Base-by-base conservation (phyloP, 2,797 vertebrate species). In the Enteromius mattozi region DNA sequence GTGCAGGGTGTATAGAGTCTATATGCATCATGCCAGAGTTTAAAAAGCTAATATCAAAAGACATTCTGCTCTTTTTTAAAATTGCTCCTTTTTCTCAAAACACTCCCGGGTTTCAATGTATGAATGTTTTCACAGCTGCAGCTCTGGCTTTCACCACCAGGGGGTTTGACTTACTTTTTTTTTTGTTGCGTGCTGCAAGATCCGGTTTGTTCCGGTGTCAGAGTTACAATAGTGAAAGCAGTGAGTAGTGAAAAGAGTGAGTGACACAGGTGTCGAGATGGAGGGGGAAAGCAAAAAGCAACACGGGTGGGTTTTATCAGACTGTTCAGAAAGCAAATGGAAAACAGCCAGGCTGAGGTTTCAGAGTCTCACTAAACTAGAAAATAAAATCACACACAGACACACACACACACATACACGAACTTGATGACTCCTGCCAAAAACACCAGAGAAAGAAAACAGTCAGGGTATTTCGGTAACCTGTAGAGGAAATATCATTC, bases 181-280 rank as follows among this genome's bases (percentile, higher is more conserved):
- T 86, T 8, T 2, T 40, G 4, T 3, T 33, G 27, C 3, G 1
- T 63, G 10, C 37, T n/a, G 13, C 81, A 24, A 83, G 86, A 91
- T 91, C 92, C 89, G 85, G 91, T 92, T 92, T 91, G 88, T 88
- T 49, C 90, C 91, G 90, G 69, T 80, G 42, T 69, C 37, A 19
- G 12, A 40, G 19, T 7, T 74, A 33, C 49, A 68, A 77, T 35
- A 66, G 35, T 17, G 16, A 69, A 63, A 70, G 59, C 4, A 21
- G 33, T 49, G 56, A 63, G 35, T 24, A 81, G 86, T 81, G 8
- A 2, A 76, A 88, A 86, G 63, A 89, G 81, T 85, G 68, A 91
- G 84, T 85, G 86, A 88, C 86, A 88, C 56, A 80, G 56, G 9
- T 82, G 69, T 35, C 4, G 35, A 71, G 9, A 56, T 14, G 49